Percentiles rank a stretch among this genome's conserved stretches.
These are phyloP conservation scores for Takifugu rubripes DNA, from an alignment of 2,797 vertebrate genomes.

Conservation along the genomic window DNA sequence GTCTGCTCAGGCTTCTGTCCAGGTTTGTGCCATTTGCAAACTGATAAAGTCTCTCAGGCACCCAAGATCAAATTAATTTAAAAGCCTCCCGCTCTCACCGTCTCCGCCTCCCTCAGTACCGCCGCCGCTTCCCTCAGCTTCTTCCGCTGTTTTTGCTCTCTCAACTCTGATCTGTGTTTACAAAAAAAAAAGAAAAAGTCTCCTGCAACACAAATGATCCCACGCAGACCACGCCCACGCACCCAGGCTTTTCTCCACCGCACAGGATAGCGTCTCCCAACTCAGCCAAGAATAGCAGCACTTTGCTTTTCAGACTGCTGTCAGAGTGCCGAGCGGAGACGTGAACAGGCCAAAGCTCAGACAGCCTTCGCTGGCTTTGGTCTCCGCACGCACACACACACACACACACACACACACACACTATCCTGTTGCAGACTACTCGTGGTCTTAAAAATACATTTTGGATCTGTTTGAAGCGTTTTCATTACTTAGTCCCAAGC, in stretches of 20 bases:
- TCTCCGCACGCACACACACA: constrained; percentile 24
- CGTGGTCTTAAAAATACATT: constrained; percentile 7
- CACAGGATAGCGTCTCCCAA: constrained; percentile 33
- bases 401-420: constrained; percentile 21
- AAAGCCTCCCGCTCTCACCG: constrained; percentile 25
- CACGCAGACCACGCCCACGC: constrained; percentile 26
- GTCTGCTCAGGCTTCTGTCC: constrained; percentile 72
- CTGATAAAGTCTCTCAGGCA: constrained; percentile 59
- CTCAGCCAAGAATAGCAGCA: constrained; percentile 48
- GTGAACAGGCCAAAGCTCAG: constrained; percentile 36
- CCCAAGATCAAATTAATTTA: constrained; percentile 71
- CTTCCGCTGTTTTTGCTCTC: constrained; percentile 17
- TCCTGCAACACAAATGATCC: constrained; percentile 35
- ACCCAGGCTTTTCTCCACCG: constrained; percentile 16
- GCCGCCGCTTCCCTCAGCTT: constrained; percentile 20
- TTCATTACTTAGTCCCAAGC: constrained; percentile 8
- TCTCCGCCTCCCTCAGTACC: constrained; percentile 12
- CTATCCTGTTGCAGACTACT: not conserved
- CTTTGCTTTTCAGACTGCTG: constrained; percentile 40
- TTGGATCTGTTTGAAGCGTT: constrained; percentile 4
- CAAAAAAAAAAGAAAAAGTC: constrained; percentile 35
- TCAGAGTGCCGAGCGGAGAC: constrained; percentile 27
- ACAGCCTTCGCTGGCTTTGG: constrained; percentile 32
- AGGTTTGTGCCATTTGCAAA: constrained; percentile 53
- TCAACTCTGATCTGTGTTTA: constrained; percentile 28